phyloP scores from a whole-genome alignment of 2,113 vertebrate genomes.

The Gambusia affinis region DNA sequence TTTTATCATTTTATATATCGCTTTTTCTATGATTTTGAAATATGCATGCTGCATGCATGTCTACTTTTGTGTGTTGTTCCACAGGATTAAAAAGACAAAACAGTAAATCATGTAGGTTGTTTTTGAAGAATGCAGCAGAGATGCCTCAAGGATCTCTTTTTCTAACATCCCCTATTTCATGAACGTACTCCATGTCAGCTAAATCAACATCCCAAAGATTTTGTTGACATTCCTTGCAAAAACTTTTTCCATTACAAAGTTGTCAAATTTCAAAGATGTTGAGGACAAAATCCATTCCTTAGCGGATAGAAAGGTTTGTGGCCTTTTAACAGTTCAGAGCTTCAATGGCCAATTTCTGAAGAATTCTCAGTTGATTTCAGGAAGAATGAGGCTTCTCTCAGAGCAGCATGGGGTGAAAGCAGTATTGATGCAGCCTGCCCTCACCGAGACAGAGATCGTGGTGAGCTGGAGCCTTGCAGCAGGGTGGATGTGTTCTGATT shows the following conservation, averaged over 20 bases:
- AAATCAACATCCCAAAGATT: neutral
- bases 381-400: slow-evolving; percentile 15
- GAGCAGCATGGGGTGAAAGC: slow-evolving; percentile 16
- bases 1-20: neutral
- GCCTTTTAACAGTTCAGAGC: slow-evolving; percentile 32
- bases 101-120: neutral
- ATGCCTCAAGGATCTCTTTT: neutral
- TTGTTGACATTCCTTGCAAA: neutral
- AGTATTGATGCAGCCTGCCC: slow-evolving; percentile 44
- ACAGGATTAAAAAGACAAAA: neutral
- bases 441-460: slow-evolving; percentile 32
- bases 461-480: slow-evolving; percentile 23
- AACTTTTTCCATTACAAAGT: slow-evolving; percentile 10
- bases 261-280: neutral
- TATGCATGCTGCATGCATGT: neutral
- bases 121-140: neutral
- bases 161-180: neutral
- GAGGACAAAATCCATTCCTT: slow-evolving; percentile 14
- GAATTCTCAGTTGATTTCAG: slow-evolving; percentile 47
- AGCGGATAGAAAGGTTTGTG: slow-evolving; percentile 8
- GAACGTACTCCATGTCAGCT: neutral
- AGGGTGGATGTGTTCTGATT: slow-evolving; percentile 53
- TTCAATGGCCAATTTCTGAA: slow-evolving; percentile 43
- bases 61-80: neutral
- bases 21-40: neutral